phyloP scores from a whole-genome alignment of 2,797 vertebrate genomes.

The Chrysocyon brachyurus region DNA sequence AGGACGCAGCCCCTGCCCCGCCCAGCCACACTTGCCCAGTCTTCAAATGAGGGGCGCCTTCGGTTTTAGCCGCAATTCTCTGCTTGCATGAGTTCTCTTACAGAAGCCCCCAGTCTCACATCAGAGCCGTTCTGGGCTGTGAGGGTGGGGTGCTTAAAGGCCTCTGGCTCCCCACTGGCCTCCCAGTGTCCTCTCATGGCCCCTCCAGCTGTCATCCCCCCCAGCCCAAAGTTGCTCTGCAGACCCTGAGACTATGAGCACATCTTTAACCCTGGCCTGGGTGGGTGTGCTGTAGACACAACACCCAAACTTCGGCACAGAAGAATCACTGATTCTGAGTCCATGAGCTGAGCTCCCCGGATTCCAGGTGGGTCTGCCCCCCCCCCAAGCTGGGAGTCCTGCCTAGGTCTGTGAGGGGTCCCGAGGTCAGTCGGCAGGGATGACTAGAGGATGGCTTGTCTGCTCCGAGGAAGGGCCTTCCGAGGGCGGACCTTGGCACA shows the following conservation, averaged over 20 bases:
- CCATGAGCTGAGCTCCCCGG: accelerated
- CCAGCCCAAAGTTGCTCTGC: accelerated
- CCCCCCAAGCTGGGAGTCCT: accelerated
- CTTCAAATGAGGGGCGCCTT: background rate
- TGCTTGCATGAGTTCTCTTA: background rate
- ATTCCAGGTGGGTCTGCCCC: background rate
- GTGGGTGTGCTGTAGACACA: accelerated
- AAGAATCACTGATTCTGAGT: background rate
- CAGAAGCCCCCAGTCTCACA: accelerated
- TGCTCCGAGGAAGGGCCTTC: background rate
- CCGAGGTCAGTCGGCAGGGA: accelerated
- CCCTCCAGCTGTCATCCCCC: background rate
- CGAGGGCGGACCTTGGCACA: background rate
- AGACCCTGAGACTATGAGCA: background rate
- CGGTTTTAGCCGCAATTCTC: accelerated
- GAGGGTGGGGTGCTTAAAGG: background rate
- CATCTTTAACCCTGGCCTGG: accelerated
- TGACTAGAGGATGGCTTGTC: accelerated
- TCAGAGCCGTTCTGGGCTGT: background rate
- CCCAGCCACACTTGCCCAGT: background rate
- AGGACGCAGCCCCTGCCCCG: accelerated
- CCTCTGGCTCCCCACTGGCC: background rate
- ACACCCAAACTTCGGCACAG: accelerated
- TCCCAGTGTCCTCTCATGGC: background rate
- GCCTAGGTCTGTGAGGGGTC: background rate